phyloP scores from a whole-genome alignment of 2,888 invertebrate genomes.

The Eilema sororculum region DNA sequence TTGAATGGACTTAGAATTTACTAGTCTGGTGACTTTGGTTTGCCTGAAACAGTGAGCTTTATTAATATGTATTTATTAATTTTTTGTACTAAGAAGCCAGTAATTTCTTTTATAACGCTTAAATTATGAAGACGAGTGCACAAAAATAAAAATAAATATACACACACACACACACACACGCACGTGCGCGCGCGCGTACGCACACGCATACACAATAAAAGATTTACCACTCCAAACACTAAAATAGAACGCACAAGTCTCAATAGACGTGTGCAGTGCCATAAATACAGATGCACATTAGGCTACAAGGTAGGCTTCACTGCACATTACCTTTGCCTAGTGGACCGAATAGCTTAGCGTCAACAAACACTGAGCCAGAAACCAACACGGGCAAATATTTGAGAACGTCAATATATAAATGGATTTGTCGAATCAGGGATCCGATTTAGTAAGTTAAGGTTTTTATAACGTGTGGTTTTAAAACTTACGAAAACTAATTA shows the following conservation, averaged over 20 bases:
- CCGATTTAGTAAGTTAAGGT: neutral
- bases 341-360: conserved; percentile 55
- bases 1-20: too few species aligned
- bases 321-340: conserved; percentile 69
- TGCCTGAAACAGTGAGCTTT: too few species aligned
- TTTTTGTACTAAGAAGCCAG: too few species aligned
- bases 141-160: too few species aligned
- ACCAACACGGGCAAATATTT: conserved; percentile 69
- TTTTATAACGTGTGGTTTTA: neutral
- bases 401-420: conserved; percentile 65
- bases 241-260: neutral
- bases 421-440: conserved; percentile 40
- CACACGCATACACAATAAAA: too few species aligned
- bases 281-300: conserved; percentile 28
- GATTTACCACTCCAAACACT: too few species aligned
- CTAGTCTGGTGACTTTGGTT: too few species aligned
- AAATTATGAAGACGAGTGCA: too few species aligned
- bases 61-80: too few species aligned
- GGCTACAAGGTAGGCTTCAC: conserved; percentile 37
- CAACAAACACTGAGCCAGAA: conserved; percentile 53
- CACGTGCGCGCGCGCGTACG: too few species aligned
- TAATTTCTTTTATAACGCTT: too few species aligned
- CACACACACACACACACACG: too few species aligned
- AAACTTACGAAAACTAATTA: neutral
- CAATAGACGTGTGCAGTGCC: neutral